These are phyloP conservation scores for Bos taurus DNA, from an alignment of 2,113 vertebrate species.

Conservation along the genomic window ARS-UCD2.0 NC_037345.1:33305501-33306000, in stretches of 20 bases:
- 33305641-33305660: not conserved
- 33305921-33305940: not conserved
- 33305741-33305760: not conserved
- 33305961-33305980: not conserved
- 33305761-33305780: not conserved
- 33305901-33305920: not conserved
- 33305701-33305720: not conserved
- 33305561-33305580: not conserved
- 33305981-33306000: not conserved
- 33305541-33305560: not conserved
- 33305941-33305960: accelerated
- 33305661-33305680: not conserved
- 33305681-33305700: not conserved
- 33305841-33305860: not conserved
- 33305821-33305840: not conserved
- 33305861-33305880: not conserved
- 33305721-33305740: not conserved
- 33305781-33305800: not conserved
- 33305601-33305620: not conserved
- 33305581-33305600: not conserved
- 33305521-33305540: not conserved
- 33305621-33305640: not conserved
- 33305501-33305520: not conserved
- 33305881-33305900: not conserved
- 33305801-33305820: not conserved